These are phyloP conservation scores for Pristionchus fissidentatus DNA, from an alignment of 2,888 invertebrate genomes.

Conservation along the genomic window DNA sequence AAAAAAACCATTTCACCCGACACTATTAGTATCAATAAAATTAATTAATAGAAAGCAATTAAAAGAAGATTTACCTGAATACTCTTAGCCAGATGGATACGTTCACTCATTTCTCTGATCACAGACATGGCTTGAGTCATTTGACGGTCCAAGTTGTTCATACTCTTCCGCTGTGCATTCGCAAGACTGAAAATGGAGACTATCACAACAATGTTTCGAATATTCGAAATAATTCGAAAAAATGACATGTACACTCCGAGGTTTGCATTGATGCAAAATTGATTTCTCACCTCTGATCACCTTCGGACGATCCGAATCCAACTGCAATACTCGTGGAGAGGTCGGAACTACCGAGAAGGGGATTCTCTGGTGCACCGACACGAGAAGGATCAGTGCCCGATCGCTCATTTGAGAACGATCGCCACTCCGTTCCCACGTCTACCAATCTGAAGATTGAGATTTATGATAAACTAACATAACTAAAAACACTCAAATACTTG, in stretches of 20 bases:
- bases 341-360: constrained; percentile 93
- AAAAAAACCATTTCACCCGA: too few species aligned
- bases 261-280: too few species aligned
- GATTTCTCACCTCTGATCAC: constrained; percentile 68
- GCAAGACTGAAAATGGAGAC: constrained; percentile 67
- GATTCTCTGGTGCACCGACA: constrained; percentile 99
- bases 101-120: constrained; percentile 97
- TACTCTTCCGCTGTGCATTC: constrained; percentile 73
- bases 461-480: not conserved
- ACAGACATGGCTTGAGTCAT: constrained; percentile 95
- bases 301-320: constrained; percentile 72
- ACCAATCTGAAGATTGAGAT: constrained; percentile 85
- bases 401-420: constrained; percentile 95
- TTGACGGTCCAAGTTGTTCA: constrained; percentile 95
- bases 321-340: constrained; percentile 92
- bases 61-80: too few species aligned
- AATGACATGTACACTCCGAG: too few species aligned
- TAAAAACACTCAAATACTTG: too few species aligned
- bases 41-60: too few species aligned
- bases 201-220: too few species aligned
- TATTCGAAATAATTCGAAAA: too few species aligned
- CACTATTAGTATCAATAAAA: too few species aligned
- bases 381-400: constrained; percentile 94
- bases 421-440: constrained; percentile 99
- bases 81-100: constrained; percentile 95